A percentile compares a stretch with the other conserved stretches of the same genome.
Conservation (phyloP, 2,113 vertebrate genomes). For the Atlantisia rogersi region DNA sequence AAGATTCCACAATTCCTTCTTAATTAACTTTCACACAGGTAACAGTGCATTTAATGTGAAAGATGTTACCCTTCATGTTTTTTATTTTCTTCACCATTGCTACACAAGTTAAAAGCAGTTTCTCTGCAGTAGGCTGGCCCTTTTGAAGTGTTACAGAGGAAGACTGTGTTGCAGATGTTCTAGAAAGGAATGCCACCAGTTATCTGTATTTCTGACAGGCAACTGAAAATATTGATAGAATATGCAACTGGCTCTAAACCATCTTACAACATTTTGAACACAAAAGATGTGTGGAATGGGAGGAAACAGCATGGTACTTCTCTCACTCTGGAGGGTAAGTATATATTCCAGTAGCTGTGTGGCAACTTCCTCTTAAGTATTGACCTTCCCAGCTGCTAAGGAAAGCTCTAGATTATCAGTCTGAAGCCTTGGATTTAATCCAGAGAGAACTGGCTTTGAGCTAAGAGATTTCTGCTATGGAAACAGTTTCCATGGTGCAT, state of each 20-base stretch:
- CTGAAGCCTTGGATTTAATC: constrained; percentile 45
- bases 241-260: not conserved
- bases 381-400: not conserved
- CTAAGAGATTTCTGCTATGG: constrained; percentile 38
- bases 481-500: constrained; percentile 43
- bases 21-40: not conserved
- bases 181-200: not conserved
- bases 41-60: not conserved
- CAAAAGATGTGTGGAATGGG: not conserved
- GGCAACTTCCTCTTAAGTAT: not conserved
- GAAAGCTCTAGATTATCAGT: constrained; percentile 6
- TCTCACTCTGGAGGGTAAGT: not conserved
- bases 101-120: not conserved
- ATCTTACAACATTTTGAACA: not conserved
- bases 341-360: not conserved
- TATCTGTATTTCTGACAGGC: not conserved
- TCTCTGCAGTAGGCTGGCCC: not conserved
- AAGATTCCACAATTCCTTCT: not conserved
- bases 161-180: not conserved
- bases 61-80: not conserved
- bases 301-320: not conserved
- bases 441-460: not conserved
- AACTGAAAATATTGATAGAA: not conserved
- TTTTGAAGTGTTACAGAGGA: not conserved
- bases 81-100: not conserved